phyloP scores from a whole-genome alignment of 2,113 vertebrate species.

The Petromus typicus region DNA sequence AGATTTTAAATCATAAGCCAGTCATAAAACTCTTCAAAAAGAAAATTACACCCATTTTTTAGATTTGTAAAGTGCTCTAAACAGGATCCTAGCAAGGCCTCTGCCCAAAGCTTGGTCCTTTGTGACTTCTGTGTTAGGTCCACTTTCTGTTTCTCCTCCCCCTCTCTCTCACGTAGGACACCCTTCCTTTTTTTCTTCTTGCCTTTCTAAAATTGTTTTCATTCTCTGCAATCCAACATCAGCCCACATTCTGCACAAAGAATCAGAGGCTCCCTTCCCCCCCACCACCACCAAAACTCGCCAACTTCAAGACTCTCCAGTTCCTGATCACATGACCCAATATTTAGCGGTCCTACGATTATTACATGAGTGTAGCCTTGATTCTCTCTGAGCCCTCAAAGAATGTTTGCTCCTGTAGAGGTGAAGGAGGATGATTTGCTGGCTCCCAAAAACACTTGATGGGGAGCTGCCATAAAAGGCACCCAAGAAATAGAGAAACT shows the following conservation, averaged over 20 bases:
- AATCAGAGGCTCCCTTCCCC: not conserved
- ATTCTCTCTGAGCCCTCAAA: not conserved
- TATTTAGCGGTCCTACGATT: not conserved
- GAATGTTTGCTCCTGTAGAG: not conserved
- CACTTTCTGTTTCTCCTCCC: not conserved
- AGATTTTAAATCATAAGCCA: not conserved
- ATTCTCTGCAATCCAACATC: not conserved
- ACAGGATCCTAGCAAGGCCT: not conserved
- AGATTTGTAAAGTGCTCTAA: not conserved
- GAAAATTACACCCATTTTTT: not conserved
- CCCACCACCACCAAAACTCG: not conserved
- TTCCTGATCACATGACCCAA: not conserved
- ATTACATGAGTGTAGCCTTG: not conserved
- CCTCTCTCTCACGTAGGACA: not conserved
- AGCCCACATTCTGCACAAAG: not conserved
- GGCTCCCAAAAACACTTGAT: not conserved
- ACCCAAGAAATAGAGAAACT: not conserved
- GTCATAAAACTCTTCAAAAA: not conserved
- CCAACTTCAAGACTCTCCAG: not conserved
- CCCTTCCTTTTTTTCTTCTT: not conserved
- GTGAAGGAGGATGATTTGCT: not conserved
- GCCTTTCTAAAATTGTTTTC: conserved; percentile 14
- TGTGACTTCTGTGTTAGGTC: fast-evolving
- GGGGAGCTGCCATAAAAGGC: not conserved
- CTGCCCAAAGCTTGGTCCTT: not conserved